Evolutionary conservation across 2,888 invertebrate genomes (phyloP).

Genomic region (Apamea anceps): DNA sequence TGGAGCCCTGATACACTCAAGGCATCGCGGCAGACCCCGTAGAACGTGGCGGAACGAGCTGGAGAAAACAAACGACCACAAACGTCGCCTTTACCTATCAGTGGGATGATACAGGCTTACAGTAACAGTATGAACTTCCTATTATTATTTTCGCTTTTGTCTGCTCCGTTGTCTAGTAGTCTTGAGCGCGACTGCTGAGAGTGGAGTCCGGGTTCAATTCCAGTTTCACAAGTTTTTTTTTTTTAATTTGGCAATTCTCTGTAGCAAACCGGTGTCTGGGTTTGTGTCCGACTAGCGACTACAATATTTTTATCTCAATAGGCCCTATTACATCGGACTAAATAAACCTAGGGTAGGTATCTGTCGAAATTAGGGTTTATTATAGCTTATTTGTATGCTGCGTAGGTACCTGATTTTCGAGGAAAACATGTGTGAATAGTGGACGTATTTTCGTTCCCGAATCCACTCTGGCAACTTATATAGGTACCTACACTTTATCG

Average conservation of each 20-base stretch:
- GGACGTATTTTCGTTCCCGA: background rate
- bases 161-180: background rate
- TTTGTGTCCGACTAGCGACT: background rate
- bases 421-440: background rate
- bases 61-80: too few relatives aligned
- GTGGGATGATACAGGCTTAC: too few relatives aligned
- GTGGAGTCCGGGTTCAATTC: background rate
- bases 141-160: background rate
- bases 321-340: background rate
- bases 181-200: background rate
- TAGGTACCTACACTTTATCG: background rate
- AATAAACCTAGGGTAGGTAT: background rate
- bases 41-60: too few relatives aligned
- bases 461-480: background rate
- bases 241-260: too few relatives aligned
- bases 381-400: background rate
- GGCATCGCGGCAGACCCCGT: too few relatives aligned
- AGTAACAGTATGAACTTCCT: background rate
- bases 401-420: background rate
- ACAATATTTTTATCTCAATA: background rate
- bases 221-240: background rate
- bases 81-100: too few relatives aligned
- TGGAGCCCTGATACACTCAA: too few relatives aligned
- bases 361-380: background rate
- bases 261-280: background rate